Evolutionary conservation across 2,797 vertebrate species (phyloP).

Genomic region (Columba guinea): DNA sequence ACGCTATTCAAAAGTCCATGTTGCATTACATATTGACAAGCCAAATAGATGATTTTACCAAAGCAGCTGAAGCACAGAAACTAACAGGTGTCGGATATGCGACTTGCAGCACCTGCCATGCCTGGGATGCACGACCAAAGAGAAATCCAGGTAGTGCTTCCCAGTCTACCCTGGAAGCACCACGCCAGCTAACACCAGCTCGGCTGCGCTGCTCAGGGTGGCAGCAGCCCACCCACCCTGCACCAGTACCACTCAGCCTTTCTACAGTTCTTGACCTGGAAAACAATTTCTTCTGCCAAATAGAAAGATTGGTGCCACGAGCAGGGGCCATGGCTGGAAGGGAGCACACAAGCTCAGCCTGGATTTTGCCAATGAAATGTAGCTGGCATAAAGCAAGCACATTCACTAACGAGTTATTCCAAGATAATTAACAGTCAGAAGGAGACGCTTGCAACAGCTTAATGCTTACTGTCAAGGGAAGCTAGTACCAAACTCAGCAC

Average conservation of each 20-base stretch:
- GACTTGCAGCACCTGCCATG: rapidly evolving
- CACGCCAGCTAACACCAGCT: rapidly evolving
- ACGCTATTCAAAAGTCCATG: background rate
- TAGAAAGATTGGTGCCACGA: rapidly evolving
- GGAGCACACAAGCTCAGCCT: background rate
- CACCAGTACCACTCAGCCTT: background rate
- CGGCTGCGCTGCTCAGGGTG: rapidly evolving
- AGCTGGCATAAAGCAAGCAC: background rate
- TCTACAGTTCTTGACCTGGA: background rate
- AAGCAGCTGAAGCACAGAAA: background rate
- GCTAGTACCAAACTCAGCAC: slow-evolving; percentile 1
- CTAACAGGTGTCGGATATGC: rapidly evolving
- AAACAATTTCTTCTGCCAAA: background rate
- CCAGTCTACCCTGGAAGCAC: background rate
- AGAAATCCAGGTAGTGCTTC: background rate
- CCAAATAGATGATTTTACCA: background rate
- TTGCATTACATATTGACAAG: background rate
- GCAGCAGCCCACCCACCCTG: background rate
- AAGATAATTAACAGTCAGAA: slow-evolving; percentile 46
- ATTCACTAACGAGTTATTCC: slow-evolving; percentile 23
- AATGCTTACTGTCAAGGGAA: slow-evolving; percentile 40
- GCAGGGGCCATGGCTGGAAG: background rate
- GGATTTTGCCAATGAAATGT: background rate
- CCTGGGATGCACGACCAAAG: rapidly evolving
- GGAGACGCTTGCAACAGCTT: slow-evolving; percentile 23